Conservation (phyloP, 2,113 vertebrate genomes). For the Sminthopsis crassicaudata region DNA sequence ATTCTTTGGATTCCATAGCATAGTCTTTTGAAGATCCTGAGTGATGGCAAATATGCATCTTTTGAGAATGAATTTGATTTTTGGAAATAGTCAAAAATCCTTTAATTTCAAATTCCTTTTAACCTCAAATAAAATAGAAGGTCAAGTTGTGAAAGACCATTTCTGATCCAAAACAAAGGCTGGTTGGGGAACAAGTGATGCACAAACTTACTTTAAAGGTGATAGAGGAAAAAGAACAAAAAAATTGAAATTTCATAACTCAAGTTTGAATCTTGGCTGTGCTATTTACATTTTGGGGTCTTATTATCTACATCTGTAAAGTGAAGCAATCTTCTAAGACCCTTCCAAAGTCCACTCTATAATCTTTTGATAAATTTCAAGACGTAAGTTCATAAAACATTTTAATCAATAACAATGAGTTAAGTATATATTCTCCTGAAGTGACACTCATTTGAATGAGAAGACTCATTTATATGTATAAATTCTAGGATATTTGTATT, state of each 20-base stretch:
- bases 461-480: background rate
- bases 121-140: background rate
- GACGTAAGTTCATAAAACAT: background rate
- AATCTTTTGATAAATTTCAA: background rate
- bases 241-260: background rate
- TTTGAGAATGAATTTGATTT: background rate
- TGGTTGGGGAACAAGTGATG: background rate
- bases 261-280: background rate
- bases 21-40: slow-evolving; percentile 41
- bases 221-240: background rate
- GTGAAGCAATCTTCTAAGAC: background rate
- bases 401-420: background rate
- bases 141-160: background rate
- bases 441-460: background rate
- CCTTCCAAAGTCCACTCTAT: background rate
- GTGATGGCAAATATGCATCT: slow-evolving; percentile 28
- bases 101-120: background rate
- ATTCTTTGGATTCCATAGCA: slow-evolving; percentile 20
- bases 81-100: background rate
- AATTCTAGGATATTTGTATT: background rate
- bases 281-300: background rate
- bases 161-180: background rate
- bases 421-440: background rate
- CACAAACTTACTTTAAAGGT: background rate
- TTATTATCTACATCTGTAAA: background rate